Base-by-base conservation (phyloP, 2,888 invertebrate species). In the Pollenia labialis region DNA sequence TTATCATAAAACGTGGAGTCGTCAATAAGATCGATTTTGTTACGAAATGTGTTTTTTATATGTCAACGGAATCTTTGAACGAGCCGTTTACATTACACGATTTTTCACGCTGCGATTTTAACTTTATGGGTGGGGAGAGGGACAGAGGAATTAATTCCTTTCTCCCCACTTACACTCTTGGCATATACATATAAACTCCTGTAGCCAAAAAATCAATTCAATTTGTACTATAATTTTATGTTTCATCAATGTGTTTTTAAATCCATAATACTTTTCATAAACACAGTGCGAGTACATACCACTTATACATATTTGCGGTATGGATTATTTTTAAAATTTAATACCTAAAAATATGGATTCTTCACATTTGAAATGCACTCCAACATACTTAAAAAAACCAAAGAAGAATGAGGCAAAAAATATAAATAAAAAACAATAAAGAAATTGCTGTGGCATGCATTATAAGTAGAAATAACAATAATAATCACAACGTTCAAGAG, bases 401-500 rank as follows among this genome's bases (percentile, higher is more conserved):
- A 52, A 32, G 18, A 58, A 74, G 46, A 46, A 46, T 48, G 11
- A 6, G 32, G 32, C 32, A 60, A 77, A 46, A 48, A 16, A 54
- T 16, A 60, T 40, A 60, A 48, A 66, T n/a, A n/a, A n/a, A 52
- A 62, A 66, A 82, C 71, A 71, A 72, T 16, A 58, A 11, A 56
- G 32, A 76, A 81, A 48, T 32, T 77, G 81, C 83, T 77, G 72
- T 77, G 85, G 44, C 81, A 84, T 72, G 82, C 77, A 79, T 77
- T 89, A 89, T 90, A 91, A 91, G 91, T 91, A 91, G 91, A 89
- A 91, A 91, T 91, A 91, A 92, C 90, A 91, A 91, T 89, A 91
- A 91, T 92, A 91, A 92, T 91, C 92, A 91, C 91, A 90, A 90
- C 89, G 91, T 89, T 92, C 90, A 90, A 91, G 91, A 91, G 92